Percentiles rank a stretch among this genome's conserved stretches.
Evolutionary conservation across 2,888 invertebrate genomes (phyloP).

Genomic region (Limnephilus marmoratus): DNA sequence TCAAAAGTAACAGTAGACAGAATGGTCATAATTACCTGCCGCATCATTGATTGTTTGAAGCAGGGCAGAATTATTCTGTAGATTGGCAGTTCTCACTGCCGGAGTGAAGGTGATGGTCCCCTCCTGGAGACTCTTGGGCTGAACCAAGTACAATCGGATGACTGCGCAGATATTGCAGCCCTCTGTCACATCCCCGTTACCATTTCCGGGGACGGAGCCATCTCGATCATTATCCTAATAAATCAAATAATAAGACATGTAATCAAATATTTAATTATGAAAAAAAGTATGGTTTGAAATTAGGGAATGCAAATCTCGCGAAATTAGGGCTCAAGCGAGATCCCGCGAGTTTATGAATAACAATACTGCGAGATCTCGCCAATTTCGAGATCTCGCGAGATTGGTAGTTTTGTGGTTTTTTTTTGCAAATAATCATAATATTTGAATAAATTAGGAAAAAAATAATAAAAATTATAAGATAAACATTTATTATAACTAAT

Average conservation of each 20-base stretch:
- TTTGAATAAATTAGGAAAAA: too few relatives aligned
- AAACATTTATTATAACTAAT: too few relatives aligned
- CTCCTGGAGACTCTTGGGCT: constrained; percentile 93
- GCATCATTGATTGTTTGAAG: neutral
- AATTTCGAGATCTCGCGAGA: too few relatives aligned
- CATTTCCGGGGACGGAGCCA: constrained; percentile 71
- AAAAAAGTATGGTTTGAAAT: neutral
- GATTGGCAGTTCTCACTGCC: neutral
- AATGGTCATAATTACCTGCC: neutral
- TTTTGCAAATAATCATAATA: too few relatives aligned
- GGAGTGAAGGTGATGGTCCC: constrained; percentile 80
- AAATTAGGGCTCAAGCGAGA: too few relatives aligned
- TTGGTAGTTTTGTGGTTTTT: too few relatives aligned
- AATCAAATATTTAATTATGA: constrained; percentile 8
- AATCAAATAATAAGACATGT: constrained; percentile 68
- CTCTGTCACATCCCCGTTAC: constrained; percentile 68
- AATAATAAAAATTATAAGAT: too few relatives aligned
- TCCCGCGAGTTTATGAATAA: too few relatives aligned
- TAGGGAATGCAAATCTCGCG: too few relatives aligned
- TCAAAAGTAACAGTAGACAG: neutral
- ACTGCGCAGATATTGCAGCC: constrained; percentile 74
- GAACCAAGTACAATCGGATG: constrained; percentile 86
- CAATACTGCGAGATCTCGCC: too few relatives aligned
- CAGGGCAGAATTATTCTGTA: neutral
- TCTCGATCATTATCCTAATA: constrained; percentile 76